phyloP scores from a whole-genome alignment of 2,888 invertebrate species.

The Actias luna region DNA sequence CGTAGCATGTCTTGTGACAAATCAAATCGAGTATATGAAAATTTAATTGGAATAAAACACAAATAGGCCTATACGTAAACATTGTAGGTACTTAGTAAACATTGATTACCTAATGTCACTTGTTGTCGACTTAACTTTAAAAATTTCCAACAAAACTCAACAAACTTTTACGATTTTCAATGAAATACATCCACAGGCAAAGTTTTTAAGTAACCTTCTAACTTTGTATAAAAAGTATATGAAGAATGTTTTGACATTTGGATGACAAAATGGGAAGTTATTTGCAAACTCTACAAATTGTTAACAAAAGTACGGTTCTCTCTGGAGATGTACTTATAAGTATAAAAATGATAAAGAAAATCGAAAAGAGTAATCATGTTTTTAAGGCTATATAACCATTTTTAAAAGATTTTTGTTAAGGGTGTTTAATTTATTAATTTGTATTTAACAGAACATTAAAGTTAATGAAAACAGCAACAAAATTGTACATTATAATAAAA shows the following conservation, averaged over 20 bases:
- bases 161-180: conserved; percentile 35
- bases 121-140: conserved; percentile 19
- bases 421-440: no score
- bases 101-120: conserved; percentile 24
- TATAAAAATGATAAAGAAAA: background rate
- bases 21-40: background rate
- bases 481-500: no score
- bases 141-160: conserved; percentile 25
- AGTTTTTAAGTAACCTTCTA: conserved; percentile 41
- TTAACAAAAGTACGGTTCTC: background rate
- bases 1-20: background rate
- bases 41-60: background rate
- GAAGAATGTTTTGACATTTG: conserved; percentile 31
- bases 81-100: background rate
- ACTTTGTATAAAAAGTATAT: conserved; percentile 37
- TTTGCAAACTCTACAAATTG: conserved; percentile 6
- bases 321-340: background rate
- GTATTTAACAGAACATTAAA: no score
- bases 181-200: conserved; percentile 30
- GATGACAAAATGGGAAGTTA: conserved; percentile 21
- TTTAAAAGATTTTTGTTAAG: no score
- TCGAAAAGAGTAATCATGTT: background rate
- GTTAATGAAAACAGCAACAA: no score
- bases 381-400: background rate
- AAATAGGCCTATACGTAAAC: background rate